Percentiles rank a stretch among this genome's conserved stretches.
Evolutionary conservation across 2,113 vertebrate species (phyloP).

Genomic region (Okapia johnstoni): DNA sequence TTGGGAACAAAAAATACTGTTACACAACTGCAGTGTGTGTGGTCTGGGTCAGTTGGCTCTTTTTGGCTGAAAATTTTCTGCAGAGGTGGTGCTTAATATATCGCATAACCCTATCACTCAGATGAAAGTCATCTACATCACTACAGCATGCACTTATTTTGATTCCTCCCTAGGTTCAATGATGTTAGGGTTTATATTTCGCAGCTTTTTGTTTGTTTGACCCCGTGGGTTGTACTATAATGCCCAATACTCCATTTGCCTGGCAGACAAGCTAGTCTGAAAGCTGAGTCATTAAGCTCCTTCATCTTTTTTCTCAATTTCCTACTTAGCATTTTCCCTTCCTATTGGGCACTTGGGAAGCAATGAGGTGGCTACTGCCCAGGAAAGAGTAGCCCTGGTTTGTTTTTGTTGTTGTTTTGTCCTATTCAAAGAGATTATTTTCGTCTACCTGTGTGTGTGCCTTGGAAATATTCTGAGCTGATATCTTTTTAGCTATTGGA

Average conservation of each 20-base stretch:
- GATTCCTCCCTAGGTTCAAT: background rate
- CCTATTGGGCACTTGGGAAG: background rate
- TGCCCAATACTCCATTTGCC: background rate
- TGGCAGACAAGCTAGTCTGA: background rate
- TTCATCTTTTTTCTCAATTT: conserved; percentile 5
- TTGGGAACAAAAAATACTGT: background rate
- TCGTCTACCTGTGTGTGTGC: background rate
- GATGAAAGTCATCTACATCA: background rate
- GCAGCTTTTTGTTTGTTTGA: background rate
- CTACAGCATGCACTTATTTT: background rate
- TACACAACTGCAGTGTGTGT: background rate
- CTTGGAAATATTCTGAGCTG: background rate
- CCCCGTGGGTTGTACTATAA: background rate
- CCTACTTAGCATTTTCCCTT: conserved; percentile 5
- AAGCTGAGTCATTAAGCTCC: background rate
- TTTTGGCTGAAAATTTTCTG: background rate
- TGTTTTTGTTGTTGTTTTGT: background rate
- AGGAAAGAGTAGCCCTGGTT: background rate
- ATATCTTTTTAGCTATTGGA: conserved; percentile 39
- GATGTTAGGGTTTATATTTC: background rate
- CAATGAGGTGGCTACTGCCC: background rate
- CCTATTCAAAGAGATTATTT: background rate
- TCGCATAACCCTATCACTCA: background rate
- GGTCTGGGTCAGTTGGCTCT: background rate
- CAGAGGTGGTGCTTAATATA: background rate